Evolutionary conservation across 2,888 invertebrate species (phyloP).

Genomic region (Acleris emargana): DNA sequence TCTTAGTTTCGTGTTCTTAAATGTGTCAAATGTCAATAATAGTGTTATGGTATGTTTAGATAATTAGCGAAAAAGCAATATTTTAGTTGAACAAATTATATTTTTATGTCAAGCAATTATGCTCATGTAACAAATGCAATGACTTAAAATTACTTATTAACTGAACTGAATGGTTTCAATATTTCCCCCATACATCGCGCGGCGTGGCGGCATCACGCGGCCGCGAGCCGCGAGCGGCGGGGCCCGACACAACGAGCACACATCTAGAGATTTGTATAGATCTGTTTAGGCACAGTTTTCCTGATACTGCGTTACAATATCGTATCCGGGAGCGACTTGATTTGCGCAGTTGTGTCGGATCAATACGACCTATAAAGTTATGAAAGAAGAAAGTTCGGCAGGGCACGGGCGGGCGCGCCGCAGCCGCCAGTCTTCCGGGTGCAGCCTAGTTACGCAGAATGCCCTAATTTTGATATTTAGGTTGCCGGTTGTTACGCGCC

Average conservation of each 20-base stretch:
- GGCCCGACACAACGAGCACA: slow-evolving; percentile 7
- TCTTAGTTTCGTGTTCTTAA: background rate
- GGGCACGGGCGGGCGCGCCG: slow-evolving; percentile 78
- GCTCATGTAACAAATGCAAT: slow-evolving; percentile 20
- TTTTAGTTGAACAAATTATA: slow-evolving; percentile 20
- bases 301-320: slow-evolving; percentile 48
- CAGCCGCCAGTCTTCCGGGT: slow-evolving; percentile 67
- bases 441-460: slow-evolving; percentile 82
- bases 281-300: slow-evolving; percentile 44
- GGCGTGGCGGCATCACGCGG: background rate
- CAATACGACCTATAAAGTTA: slow-evolving; percentile 81
- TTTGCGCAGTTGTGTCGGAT: slow-evolving; percentile 82
- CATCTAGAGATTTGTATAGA: slow-evolving; percentile 31
- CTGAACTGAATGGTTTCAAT: slow-evolving; percentile 7
- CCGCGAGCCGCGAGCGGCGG: slow-evolving; percentile 4
- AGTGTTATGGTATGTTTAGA: slow-evolving; percentile 18
- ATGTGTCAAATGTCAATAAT: background rate
- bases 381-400: slow-evolving; percentile 82
- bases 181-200: background rate
- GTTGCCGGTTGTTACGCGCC: slow-evolving; percentile 34
- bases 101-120: slow-evolving; percentile 7
- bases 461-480: slow-evolving; percentile 72
- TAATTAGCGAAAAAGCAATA: slow-evolving; percentile 1
- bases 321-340: slow-evolving; percentile 63
- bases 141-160: slow-evolving; percentile 14